phyloP scores from a whole-genome alignment of 2,888 invertebrate genomes.

The Coenonympha arcania region DNA sequence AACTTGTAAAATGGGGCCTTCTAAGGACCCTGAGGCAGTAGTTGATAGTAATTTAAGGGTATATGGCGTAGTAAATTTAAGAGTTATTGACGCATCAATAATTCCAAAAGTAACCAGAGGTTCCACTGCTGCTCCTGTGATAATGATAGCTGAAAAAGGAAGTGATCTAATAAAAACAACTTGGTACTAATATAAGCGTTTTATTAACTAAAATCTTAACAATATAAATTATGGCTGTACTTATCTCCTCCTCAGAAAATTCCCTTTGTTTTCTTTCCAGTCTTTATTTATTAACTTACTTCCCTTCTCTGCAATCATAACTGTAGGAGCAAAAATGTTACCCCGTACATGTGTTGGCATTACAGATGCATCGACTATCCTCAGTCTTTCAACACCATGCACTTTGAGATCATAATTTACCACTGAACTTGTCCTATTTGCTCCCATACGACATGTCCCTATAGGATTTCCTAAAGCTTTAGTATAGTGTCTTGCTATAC shows the following conservation, averaged over 20 bases:
- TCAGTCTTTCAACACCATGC: constrained; percentile 61
- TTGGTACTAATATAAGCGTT: constrained; percentile 51
- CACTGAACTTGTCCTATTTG: constrained; percentile 55
- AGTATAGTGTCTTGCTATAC: constrained; percentile 66
- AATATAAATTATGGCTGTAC: background rate
- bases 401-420: constrained; percentile 59
- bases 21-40: constrained; percentile 55
- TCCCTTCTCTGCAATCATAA: constrained; percentile 70
- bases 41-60: constrained; percentile 55
- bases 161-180: constrained; percentile 65
- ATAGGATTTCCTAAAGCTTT: constrained; percentile 64
- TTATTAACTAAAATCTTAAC: constrained; percentile 13
- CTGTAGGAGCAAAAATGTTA: constrained; percentile 54
- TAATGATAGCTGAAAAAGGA: constrained; percentile 70
- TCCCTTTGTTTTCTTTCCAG: constrained; percentile 61
- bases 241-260: constrained; percentile 40
- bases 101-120: constrained; percentile 66
- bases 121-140: constrained; percentile 62
- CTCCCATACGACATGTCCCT: constrained; percentile 68
- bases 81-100: constrained; percentile 62
- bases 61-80: constrained; percentile 53
- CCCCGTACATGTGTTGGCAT: constrained; percentile 67
- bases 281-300: constrained; percentile 60
- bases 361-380: constrained; percentile 64
- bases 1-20: constrained; percentile 65